Conservation (phyloP, 2,113 vertebrate species). For the Oryzias woworae region DNA sequence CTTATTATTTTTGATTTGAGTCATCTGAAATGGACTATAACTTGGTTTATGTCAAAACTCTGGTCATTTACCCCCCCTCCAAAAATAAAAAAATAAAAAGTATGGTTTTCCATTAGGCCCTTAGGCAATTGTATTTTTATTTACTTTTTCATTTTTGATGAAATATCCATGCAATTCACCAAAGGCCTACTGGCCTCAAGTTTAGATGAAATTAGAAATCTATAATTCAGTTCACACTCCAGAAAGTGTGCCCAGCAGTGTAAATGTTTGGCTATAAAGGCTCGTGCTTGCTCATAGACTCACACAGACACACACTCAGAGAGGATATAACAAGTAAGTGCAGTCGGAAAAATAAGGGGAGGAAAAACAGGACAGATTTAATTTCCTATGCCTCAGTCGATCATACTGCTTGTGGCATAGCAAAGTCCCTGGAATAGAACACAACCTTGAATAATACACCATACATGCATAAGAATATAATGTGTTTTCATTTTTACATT, state of each 20-base stretch:
- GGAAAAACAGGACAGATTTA: conserved; percentile 34
- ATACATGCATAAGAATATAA: conserved; percentile 44
- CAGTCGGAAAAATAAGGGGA: conserved; percentile 3
- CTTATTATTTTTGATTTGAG: conserved; percentile 28
- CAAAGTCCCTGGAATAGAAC: conserved; percentile 49
- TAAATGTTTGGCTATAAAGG: conserved; percentile 61
- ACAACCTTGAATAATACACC: conserved; percentile 56
- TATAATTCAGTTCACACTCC: conserved; percentile 82
- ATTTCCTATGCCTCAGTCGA: conserved; percentile 54
- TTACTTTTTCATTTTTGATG: conserved; percentile 76
- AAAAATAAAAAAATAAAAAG: conserved; percentile 10
- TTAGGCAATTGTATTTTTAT: conserved; percentile 73
- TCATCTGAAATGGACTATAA: conserved; percentile 61
- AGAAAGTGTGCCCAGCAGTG: conserved; percentile 68
- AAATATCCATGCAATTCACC: conserved; percentile 80
- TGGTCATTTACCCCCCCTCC: conserved; percentile 54
- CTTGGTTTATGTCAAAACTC: conserved; percentile 61
- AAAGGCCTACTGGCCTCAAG: conserved; percentile 73
- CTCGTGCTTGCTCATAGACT: conserved; percentile 9
- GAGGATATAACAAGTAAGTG: conserved; percentile 16
- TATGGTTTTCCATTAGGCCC: conserved; percentile 44
- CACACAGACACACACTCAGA: conserved; percentile 27
- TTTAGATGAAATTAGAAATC: conserved; percentile 82
- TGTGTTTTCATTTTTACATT: conserved; percentile 42
- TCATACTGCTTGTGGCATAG: conserved; percentile 50